These are phyloP conservation scores for Gari tellinella DNA, from an alignment of 2,888 invertebrate genomes.

Conservation along the genomic window DNA sequence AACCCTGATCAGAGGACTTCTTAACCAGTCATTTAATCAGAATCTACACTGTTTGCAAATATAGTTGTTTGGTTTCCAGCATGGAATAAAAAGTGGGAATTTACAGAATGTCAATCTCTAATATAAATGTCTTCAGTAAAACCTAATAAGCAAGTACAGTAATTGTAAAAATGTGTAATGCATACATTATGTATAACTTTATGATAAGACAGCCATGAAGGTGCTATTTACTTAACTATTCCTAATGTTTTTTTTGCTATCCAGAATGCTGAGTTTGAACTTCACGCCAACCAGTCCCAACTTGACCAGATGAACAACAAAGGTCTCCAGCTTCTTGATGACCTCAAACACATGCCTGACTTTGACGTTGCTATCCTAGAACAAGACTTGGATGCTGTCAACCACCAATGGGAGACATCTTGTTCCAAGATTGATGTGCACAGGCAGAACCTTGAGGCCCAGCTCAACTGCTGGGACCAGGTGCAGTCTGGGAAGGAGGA, in stretches of 20 bases:
- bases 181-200: too few relatives aligned
- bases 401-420: conserved; percentile 77
- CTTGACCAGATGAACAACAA: conserved; percentile 88
- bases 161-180: too few relatives aligned
- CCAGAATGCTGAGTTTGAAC: conserved; percentile 82
- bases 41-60: too few relatives aligned
- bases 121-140: too few relatives aligned
- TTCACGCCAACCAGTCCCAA: conserved; percentile 86
- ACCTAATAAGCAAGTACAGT: too few relatives aligned
- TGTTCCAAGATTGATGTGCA: conserved; percentile 87
- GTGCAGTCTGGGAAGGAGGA: conserved; percentile 93
- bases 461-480: conserved; percentile 96
- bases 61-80: too few relatives aligned
- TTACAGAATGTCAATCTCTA: too few relatives aligned
- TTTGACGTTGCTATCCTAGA: conserved; percentile 73
- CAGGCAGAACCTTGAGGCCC: conserved; percentile 93
- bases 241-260: not conserved
- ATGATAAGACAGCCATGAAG: too few relatives aligned
- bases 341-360: conserved; percentile 78
- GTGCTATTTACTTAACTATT: too few relatives aligned
- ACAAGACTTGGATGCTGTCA: conserved; percentile 74
- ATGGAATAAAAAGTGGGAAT: too few relatives aligned
- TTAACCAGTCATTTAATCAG: too few relatives aligned
- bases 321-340: conserved; percentile 83
- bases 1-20: too few relatives aligned